Conservation (phyloP, 2,113 vertebrate species). For the Egretta garzetta region DNA sequence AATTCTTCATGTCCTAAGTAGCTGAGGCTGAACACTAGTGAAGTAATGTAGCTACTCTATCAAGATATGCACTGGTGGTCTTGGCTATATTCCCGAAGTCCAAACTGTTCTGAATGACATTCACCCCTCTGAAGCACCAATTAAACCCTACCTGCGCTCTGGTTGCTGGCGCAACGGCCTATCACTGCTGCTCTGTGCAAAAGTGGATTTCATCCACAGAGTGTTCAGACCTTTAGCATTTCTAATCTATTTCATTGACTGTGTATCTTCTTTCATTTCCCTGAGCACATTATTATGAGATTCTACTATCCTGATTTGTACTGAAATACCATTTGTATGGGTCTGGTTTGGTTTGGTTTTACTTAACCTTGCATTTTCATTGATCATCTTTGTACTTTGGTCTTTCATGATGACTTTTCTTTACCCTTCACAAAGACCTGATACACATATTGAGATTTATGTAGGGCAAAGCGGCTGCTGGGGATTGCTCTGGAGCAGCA, state of each 20-base stretch:
- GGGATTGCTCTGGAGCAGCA: not conserved
- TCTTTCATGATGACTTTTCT: not conserved
- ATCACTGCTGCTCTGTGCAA: not conserved
- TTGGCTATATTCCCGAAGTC: not conserved
- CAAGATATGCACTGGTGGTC: not conserved
- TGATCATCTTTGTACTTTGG: not conserved
- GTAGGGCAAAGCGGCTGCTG: not conserved
- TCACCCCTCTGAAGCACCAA: not conserved
- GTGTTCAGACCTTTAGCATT: not conserved
- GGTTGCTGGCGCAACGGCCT: not conserved
- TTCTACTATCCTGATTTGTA: not conserved
- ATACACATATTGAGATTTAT: not conserved
- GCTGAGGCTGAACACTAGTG: not conserved
- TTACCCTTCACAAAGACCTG: not conserved
- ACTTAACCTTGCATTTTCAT: slow-evolving; percentile 11
- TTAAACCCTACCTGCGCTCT: not conserved
- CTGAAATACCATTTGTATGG: not conserved
- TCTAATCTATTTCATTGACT: slow-evolving; percentile 21
- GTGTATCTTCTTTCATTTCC: slow-evolving; percentile 1
- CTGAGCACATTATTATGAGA: not conserved
- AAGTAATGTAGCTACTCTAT: not conserved
- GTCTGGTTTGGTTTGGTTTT: not conserved
- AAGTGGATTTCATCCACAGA: not conserved
- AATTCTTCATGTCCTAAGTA: not conserved
- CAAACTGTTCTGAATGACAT: not conserved